These are phyloP conservation scores for Drosophila melanica DNA, from an alignment of 1,140 invertebrate species.

Conservation along the genomic window DNA sequence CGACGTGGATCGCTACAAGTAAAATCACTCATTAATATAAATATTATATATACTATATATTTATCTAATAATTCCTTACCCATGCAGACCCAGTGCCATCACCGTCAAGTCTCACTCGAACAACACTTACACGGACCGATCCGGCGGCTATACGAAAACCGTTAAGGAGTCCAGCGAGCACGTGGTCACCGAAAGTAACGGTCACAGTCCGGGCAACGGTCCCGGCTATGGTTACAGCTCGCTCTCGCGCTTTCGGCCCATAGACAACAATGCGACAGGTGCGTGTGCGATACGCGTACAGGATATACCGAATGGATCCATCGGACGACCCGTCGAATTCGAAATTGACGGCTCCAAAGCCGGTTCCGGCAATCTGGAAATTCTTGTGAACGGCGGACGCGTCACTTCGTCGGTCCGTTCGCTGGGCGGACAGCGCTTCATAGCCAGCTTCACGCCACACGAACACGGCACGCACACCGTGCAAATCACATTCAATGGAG, in stretches of 20 bases:
- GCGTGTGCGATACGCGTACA: constrained; percentile 93
- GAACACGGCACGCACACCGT: constrained; percentile 93
- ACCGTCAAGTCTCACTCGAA: constrained; percentile 83
- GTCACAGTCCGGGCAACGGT: constrained; percentile 39
- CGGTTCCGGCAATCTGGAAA: constrained; percentile 98
- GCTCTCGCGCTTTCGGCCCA: constrained; percentile 79
- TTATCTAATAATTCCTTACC: not conserved
- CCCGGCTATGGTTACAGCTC: constrained; percentile 71
- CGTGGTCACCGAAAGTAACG: constrained; percentile 77
- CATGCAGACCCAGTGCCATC: constrained; percentile 82
- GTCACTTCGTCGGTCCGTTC: constrained; percentile 97
- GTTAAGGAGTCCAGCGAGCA: constrained; percentile 82
- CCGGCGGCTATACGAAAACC: constrained; percentile 79
- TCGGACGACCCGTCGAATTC: constrained; percentile 96
- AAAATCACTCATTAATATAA: no score
- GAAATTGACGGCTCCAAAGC: constrained; percentile 98
- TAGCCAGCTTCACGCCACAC: constrained; percentile 96
- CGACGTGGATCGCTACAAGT: constrained; percentile 73
- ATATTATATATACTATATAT: no score
- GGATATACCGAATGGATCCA: constrained; percentile 92
- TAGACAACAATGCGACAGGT: constrained; percentile 84
- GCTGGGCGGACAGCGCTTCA: constrained; percentile 94
- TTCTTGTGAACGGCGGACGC: constrained; percentile 97
- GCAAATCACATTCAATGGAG: constrained; percentile 98
- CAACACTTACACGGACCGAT: constrained; percentile 76